Conservation (phyloP, 2,797 vertebrate genomes). For the Sandelia bainsii region DNA sequence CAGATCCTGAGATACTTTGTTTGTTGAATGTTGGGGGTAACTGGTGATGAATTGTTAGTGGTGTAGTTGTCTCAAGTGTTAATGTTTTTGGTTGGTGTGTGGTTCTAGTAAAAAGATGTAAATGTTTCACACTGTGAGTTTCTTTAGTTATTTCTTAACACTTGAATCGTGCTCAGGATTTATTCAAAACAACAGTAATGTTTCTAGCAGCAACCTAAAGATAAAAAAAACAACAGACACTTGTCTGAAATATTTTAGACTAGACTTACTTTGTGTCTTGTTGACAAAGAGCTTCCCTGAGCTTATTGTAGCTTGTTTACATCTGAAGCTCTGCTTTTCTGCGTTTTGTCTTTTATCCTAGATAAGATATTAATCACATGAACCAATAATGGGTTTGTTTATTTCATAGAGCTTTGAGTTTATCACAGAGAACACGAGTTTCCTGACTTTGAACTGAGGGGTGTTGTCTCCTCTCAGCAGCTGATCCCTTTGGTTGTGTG, state of each 20-base stretch:
- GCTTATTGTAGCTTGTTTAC: background rate
- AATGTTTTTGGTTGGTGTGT: too few species aligned
- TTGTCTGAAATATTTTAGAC: background rate
- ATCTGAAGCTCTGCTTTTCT: background rate
- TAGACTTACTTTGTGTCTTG: background rate
- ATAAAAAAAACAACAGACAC: background rate
- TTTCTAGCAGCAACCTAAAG: too few species aligned
- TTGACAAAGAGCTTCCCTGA: background rate
- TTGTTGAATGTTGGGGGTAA: too few species aligned
- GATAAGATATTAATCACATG: background rate
- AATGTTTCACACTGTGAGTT: too few species aligned
- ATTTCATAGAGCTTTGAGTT: background rate
- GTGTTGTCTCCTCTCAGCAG: background rate
- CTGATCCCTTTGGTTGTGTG: background rate
- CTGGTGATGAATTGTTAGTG: too few species aligned
- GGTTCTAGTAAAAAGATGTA: too few species aligned
- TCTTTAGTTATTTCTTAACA: too few species aligned
- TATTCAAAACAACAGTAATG: too few species aligned
- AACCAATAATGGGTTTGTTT: background rate
- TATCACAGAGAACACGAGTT: slow-evolving; percentile 1
- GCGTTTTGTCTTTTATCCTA: background rate
- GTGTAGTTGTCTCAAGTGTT: too few species aligned
- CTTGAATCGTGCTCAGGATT: too few species aligned
- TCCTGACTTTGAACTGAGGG: slow-evolving; percentile 11
- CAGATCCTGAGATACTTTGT: too few species aligned